Conservation (phyloP, 2,797 vertebrate genomes). For the Sus cebifrons region DNA sequence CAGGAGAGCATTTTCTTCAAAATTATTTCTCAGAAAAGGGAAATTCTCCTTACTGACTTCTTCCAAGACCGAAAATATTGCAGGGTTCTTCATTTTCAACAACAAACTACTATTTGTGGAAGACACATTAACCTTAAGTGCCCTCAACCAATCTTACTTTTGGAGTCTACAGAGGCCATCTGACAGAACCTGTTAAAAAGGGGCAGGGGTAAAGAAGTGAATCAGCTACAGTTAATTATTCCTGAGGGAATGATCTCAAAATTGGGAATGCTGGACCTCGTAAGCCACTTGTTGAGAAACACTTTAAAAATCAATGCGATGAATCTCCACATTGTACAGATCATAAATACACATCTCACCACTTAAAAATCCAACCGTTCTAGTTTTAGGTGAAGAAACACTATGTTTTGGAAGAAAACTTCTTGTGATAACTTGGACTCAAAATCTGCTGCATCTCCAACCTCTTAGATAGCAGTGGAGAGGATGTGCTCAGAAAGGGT, state of each 20-base stretch:
- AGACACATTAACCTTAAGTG: conserved; percentile 7
- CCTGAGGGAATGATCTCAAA: conserved; percentile 8
- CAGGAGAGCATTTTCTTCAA: not conserved
- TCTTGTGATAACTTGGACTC: not conserved
- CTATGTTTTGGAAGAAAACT: not conserved
- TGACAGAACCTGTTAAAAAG: not conserved
- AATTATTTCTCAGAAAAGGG: conserved; percentile 28
- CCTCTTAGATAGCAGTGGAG: not conserved
- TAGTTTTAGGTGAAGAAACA: not conserved
- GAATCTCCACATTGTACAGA: conserved; percentile 1
- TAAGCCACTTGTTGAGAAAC: conserved; percentile 27
- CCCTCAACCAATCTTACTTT: conserved; percentile 28
- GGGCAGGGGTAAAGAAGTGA: not conserved
- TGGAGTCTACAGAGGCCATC: not conserved
- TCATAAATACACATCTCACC: conserved; percentile 20
- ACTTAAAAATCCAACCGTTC: conserved; percentile 28
- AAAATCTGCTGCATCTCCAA: not conserved
- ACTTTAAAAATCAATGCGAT: conserved; percentile 60
- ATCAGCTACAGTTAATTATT: conserved; percentile 49
- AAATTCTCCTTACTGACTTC: not conserved
- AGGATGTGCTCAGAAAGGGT: not conserved
- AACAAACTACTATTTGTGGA: conserved; percentile 41
- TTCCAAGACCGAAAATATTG: not conserved
- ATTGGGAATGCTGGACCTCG: not conserved
- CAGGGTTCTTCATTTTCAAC: not conserved